phyloP scores from a whole-genome alignment of 2,888 invertebrate species.

The Sesia apiformis region DNA sequence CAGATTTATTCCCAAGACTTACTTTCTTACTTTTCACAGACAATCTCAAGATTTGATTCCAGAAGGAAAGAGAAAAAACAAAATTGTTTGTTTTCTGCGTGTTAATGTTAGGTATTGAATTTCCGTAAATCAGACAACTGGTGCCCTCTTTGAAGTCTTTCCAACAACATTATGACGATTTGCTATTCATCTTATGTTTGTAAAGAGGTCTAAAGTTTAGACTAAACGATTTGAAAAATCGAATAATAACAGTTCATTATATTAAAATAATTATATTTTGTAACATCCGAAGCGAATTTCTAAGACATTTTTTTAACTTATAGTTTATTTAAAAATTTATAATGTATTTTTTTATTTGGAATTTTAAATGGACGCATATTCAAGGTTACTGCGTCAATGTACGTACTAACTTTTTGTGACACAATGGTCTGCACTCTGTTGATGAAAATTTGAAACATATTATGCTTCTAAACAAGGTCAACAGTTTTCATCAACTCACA shows the following conservation, averaged over 20 bases:
- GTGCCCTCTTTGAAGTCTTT: slow-evolving; percentile 45
- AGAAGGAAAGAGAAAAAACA: slow-evolving; percentile 45
- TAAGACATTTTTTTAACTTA: too few species aligned
- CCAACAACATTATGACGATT: slow-evolving; percentile 11
- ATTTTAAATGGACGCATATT: slow-evolving; percentile 5
- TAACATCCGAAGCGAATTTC: too few species aligned
- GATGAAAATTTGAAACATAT: slow-evolving; percentile 74
- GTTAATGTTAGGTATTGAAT: slow-evolving; percentile 35
- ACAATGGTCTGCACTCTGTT: slow-evolving; percentile 66
- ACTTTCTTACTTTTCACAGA: not conserved
- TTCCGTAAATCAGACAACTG: slow-evolving; percentile 37
- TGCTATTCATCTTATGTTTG: slow-evolving; percentile 35
- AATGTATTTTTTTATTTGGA: too few species aligned
- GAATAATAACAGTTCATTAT: too few species aligned
- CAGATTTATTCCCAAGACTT: not conserved
- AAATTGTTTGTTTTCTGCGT: slow-evolving; percentile 11
- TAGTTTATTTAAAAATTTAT: too few species aligned
- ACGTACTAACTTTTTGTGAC: slow-evolving; percentile 64
- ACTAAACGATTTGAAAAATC: too few species aligned
- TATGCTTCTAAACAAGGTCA: slow-evolving; percentile 76
- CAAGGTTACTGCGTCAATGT: slow-evolving; percentile 41
- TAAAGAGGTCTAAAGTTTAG: slow-evolving; percentile 19
- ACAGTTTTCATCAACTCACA: slow-evolving; percentile 71
- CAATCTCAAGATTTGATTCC: not conserved
- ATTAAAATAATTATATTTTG: too few species aligned